Conservation (phyloP, 2,113 vertebrate species). For the Sula dactylatra region DNA sequence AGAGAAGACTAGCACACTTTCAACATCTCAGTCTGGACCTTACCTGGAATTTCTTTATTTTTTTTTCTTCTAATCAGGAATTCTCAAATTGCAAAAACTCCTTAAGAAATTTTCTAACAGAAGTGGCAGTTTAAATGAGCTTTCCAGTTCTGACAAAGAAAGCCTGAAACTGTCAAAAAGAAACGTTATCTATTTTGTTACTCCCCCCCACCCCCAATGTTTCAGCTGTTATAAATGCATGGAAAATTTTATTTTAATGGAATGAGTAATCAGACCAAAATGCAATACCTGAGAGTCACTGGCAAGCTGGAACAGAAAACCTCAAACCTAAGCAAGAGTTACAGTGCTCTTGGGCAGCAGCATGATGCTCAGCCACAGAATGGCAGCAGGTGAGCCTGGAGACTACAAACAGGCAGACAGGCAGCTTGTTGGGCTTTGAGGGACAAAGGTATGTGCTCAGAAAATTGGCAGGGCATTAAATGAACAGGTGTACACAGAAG, state of each 20-base stretch:
- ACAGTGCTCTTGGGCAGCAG: background rate
- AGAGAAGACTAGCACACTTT: background rate
- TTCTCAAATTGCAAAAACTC: background rate
- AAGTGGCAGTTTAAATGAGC: background rate
- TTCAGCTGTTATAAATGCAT: background rate
- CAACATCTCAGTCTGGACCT: background rate
- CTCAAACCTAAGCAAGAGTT: background rate
- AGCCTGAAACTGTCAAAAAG: background rate
- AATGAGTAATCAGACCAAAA: constrained; percentile 12
- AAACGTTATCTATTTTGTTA: background rate
- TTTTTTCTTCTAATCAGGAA: background rate
- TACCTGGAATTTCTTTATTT: background rate
- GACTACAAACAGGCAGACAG: background rate
- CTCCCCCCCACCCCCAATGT: background rate
- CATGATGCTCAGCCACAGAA: background rate
- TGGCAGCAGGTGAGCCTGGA: background rate
- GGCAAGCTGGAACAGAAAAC: background rate
- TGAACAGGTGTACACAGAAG: background rate
- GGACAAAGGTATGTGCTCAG: background rate
- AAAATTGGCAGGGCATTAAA: background rate
- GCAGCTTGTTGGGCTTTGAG: background rate
- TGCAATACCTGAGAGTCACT: background rate
- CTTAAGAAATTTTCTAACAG: background rate
- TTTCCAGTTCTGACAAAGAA: background rate
- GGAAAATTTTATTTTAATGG: constrained; percentile 14